Conservation (phyloP, 1,140 invertebrate species). For the Cepaea nemoralis region DNA sequence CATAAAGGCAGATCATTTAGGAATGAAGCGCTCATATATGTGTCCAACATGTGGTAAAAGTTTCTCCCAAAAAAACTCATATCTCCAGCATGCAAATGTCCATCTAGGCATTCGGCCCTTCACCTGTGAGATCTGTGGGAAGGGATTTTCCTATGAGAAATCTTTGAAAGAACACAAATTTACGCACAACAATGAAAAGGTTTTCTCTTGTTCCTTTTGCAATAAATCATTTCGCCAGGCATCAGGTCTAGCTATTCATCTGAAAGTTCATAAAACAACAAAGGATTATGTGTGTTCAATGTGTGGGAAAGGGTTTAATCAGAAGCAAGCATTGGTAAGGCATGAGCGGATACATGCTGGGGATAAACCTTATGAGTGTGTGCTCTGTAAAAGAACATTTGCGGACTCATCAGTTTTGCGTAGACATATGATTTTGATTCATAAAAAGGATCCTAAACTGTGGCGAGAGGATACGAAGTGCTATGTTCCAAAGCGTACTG, state of each 20-base stretch:
- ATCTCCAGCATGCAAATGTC: conserved; percentile 65
- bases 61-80: conserved; percentile 66
- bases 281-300: conserved; percentile 62
- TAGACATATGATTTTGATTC: conserved; percentile 66
- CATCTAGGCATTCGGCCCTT: conserved; percentile 63
- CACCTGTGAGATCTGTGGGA: conserved; percentile 65
- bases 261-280: conserved; percentile 61
- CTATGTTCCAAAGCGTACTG: conserved; percentile 33
- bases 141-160: conserved; percentile 63
- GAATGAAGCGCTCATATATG: conserved; percentile 60
- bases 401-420: conserved; percentile 65
- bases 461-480: conserved; percentile 52
- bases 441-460: conserved; percentile 58
- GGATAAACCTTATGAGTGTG: conserved; percentile 66
- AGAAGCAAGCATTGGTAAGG: conserved; percentile 62
- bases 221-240: conserved; percentile 61
- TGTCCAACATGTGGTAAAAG: conserved; percentile 68
- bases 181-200: conserved; percentile 60
- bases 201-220: conserved; percentile 62
- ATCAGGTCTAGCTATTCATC: conserved; percentile 60
- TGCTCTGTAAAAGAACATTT: conserved; percentile 60
- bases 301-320: conserved; percentile 69
- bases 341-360: conserved; percentile 68
- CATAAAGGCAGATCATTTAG: conserved; percentile 62
- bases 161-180: conserved; percentile 62